Conservation (phyloP, 2,797 vertebrate genomes). For the Hippoglossus hippoglossus region DNA sequence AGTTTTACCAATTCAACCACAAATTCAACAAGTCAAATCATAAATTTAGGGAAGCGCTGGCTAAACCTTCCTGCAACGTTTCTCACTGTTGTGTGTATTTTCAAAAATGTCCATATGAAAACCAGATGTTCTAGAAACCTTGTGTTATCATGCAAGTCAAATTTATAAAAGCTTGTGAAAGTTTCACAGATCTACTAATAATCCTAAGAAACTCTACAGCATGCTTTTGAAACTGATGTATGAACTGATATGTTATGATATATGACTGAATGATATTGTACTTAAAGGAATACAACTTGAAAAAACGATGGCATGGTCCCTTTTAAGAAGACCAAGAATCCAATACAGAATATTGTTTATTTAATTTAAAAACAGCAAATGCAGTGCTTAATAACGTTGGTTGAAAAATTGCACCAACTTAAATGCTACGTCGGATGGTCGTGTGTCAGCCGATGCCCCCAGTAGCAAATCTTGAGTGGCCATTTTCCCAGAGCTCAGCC, state of each 20-base stretch:
- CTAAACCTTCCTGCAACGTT: background rate
- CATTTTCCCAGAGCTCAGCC: constrained; percentile 56
- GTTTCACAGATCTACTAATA: background rate
- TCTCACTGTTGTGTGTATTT: background rate
- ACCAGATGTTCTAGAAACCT: background rate
- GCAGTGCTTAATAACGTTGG: background rate
- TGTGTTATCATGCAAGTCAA: background rate
- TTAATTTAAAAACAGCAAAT: background rate
- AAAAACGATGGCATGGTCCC: background rate
- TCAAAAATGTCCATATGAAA: background rate
- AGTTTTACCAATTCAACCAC: constrained; percentile 7
- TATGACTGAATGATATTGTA: background rate
- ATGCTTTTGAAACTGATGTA: background rate
- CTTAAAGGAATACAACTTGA: background rate
- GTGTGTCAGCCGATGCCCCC: constrained; percentile 67
- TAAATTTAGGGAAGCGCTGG: background rate
- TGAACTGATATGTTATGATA: background rate
- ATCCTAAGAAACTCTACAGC: too few species aligned
- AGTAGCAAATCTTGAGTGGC: constrained; percentile 70
- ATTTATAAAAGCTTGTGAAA: background rate
- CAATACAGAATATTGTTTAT: background rate
- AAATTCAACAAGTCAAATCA: constrained; percentile 11
- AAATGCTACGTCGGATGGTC: constrained; percentile 4
- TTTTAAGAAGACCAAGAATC: background rate
- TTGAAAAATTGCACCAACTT: background rate